These are phyloP conservation scores for Bibio marci DNA, from an alignment of 2,888 invertebrate species.

Conservation along the genomic window DNA sequence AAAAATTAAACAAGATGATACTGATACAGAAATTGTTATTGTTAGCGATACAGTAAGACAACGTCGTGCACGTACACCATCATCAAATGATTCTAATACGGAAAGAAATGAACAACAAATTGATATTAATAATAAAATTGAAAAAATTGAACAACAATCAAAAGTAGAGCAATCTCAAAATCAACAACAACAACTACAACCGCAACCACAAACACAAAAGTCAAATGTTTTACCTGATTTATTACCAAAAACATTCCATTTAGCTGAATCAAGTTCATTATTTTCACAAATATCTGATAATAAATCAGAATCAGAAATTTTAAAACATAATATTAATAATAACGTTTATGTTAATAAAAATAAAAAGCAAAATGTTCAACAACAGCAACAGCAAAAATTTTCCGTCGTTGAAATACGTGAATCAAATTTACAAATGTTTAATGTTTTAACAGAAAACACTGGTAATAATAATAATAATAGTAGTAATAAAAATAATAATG, in stretches of 20 bases:
- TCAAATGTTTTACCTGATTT: conserved; percentile 30
- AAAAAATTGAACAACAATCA: conserved; percentile 12
- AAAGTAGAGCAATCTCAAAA: conserved; percentile 1
- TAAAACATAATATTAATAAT: conserved; percentile 14
- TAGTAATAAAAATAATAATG: conserved; percentile 37
- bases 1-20: conserved; percentile 10
- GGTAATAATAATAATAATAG: conserved; percentile 39
- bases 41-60: conserved; percentile 46
- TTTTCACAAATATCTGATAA: conserved; percentile 50
- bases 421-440: conserved; percentile 35
- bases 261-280: conserved; percentile 47
- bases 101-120: conserved; percentile 12
- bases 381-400: conserved; percentile 24
- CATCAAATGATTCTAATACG: conserved; percentile 20
- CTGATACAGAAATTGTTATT: conserved; percentile 38
- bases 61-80: conserved; percentile 26
- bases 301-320: conserved; percentile 14
- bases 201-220: no score
- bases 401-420: conserved; percentile 51
- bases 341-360: neutral
- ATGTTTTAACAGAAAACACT: no score
- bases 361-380: conserved; percentile 2
- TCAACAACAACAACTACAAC: conserved; percentile 14
- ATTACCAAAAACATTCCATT: conserved; percentile 41
- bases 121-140: conserved; percentile 20